Conservation (phyloP, 53 echinoderm and acorn worm species). For the Henricia sp. region DNA sequence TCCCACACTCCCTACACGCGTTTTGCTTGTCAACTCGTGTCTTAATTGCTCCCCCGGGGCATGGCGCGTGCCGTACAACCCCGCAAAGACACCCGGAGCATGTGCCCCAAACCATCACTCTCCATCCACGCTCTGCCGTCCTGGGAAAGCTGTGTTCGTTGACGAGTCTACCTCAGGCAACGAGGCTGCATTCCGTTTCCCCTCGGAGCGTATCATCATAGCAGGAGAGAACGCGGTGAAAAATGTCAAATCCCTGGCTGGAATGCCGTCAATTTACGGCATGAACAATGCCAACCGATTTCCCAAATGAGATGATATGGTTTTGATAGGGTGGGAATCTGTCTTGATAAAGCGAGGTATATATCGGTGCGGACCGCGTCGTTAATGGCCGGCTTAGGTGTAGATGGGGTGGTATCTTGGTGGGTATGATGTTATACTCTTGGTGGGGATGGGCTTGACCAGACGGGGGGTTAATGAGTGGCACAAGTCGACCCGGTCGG, state of each 20-base stretch:
- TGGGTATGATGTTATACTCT: constrained; percentile 79
- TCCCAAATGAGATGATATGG: constrained; percentile 76
- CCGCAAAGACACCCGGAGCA: constrained; percentile 47
- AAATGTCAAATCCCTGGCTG: constrained; percentile 65
- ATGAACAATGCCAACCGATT: constrained; percentile 56
- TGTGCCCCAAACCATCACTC: constrained; percentile 33
- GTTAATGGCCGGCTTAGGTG: constrained; percentile 44
- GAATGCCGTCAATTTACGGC: constrained; percentile 58
- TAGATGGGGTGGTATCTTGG: constrained; percentile 85
- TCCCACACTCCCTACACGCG: constrained; percentile 34
- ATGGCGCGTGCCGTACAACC: constrained; percentile 38
- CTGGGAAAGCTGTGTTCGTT: background rate
- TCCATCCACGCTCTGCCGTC: background rate
- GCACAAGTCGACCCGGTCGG: constrained; percentile 47
- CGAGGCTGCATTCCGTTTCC: constrained; percentile 23
- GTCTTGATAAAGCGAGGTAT: constrained; percentile 26
- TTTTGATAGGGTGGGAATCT: constrained; percentile 74
- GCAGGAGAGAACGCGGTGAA: constrained; percentile 48
- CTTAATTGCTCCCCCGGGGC: constrained; percentile 51
- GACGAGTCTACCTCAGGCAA: background rate
- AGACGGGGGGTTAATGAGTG: constrained; percentile 64
- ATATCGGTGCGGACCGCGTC: background rate
- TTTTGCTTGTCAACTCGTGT: constrained; percentile 25
- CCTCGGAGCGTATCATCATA: constrained; percentile 37
- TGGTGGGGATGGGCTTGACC: constrained; percentile 87